Percentiles rank a stretch among this genome's conserved stretches.
These are phyloP conservation scores for Teleopsis dalmanni DNA, from an alignment of 1,140 invertebrate genomes.

Conservation along the genomic window DNA sequence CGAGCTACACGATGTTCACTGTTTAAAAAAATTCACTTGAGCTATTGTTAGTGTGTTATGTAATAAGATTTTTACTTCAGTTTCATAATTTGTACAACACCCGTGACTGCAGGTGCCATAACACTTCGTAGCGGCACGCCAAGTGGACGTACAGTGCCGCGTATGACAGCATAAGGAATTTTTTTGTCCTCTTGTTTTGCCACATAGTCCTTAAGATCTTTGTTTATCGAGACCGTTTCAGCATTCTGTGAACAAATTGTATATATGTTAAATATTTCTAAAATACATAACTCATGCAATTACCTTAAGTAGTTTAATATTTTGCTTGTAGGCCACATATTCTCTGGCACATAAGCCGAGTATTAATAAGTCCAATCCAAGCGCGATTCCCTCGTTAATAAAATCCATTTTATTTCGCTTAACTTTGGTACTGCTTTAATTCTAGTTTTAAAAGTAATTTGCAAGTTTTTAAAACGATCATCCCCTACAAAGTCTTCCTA, in stretches of 20 bases:
- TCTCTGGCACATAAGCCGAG: slow-evolving; percentile 61
- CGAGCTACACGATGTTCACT: slow-evolving; percentile 70
- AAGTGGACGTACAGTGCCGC: slow-evolving; percentile 63
- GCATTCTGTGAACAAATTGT: slow-evolving; percentile 48
- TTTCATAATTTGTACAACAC: slow-evolving; percentile 58
- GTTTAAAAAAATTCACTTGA: slow-evolving; percentile 43
- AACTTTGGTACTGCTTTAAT: too few relatives aligned
- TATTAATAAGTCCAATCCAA: slow-evolving; percentile 65
- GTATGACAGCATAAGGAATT: slow-evolving; percentile 61
- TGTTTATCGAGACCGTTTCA: slow-evolving; percentile 58
- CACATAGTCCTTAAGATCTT: slow-evolving; percentile 52
- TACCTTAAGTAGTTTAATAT: slow-evolving; percentile 59
- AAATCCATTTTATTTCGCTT: slow-evolving; percentile 27
- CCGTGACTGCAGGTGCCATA: slow-evolving; percentile 59
- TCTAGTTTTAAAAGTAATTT: background rate
- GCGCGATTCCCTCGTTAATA: slow-evolving; percentile 53
- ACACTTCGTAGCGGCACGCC: slow-evolving; percentile 63
- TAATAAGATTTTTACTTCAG: slow-evolving; percentile 15
- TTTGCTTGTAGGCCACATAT: slow-evolving; percentile 61
- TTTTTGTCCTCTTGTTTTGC: slow-evolving; percentile 53
- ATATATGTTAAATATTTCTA: slow-evolving; percentile 16
- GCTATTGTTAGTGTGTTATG: background rate
- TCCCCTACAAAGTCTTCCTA: too few relatives aligned
- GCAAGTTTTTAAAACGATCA: too few relatives aligned
- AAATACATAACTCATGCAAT: slow-evolving; percentile 21